Evolutionary conservation across 2,797 vertebrate genomes (phyloP).

Genomic region (Ibycter americanus): DNA sequence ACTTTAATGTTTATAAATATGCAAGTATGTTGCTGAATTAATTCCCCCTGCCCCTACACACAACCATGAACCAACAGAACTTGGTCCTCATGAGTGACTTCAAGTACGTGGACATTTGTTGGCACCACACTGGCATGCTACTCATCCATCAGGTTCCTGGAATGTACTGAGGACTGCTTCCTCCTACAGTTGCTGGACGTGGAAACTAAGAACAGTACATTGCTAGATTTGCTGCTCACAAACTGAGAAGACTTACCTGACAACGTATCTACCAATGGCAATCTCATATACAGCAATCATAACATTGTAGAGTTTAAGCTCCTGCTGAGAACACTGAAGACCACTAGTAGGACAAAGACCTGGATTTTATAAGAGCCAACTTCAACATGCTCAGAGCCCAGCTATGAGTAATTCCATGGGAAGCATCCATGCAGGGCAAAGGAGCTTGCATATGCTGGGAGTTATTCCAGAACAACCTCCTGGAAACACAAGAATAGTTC

Average conservation of each 20-base stretch:
- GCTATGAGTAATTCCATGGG: not conserved
- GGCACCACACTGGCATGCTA: not conserved
- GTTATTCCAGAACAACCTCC: not conserved
- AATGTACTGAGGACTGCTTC: not conserved
- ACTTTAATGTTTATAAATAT: not conserved
- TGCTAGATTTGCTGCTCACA: not conserved
- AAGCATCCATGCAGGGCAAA: not conserved
- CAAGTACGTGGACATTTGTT: not conserved
- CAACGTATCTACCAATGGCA: not conserved
- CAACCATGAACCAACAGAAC: not conserved
- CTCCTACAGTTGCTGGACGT: not conserved
- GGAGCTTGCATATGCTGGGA: not conserved
- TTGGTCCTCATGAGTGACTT: not conserved
- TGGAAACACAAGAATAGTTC: not conserved
- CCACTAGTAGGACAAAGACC: not conserved
- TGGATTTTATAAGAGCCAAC: not conserved
- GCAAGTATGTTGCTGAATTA: not conserved
- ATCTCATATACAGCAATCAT: not conserved
- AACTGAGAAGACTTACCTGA: not conserved
- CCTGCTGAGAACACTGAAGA: not conserved
- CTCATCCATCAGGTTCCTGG: not conserved
- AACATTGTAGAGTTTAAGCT: not conserved
- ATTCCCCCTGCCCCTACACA: not conserved
- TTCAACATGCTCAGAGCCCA: not conserved
- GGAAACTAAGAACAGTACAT: not conserved